These are phyloP conservation scores for Monoplex corrugatus DNA, from an alignment of 2,888 invertebrate species.

Conservation along the genomic window DNA sequence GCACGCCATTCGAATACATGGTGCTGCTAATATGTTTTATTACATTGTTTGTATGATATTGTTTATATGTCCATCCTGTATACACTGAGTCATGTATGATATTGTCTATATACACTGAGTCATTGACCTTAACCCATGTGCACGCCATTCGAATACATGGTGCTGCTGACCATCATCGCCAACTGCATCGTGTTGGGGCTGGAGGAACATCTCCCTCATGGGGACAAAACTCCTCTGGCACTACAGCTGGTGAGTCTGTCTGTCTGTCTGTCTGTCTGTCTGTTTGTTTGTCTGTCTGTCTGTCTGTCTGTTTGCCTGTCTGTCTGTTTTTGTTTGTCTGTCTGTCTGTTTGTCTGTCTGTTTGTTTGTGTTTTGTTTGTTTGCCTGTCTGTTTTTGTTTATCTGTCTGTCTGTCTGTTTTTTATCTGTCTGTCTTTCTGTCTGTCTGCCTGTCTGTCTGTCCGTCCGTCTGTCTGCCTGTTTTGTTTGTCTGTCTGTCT, in stretches of 20 bases:
- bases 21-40: too few species aligned
- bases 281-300: not conserved
- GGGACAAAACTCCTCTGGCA: slow-evolving; percentile 99
- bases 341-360: not conserved
- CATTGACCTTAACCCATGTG: too few species aligned
- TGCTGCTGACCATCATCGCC: slow-evolving; percentile 99
- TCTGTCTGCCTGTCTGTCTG: not conserved
- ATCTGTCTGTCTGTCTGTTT: not conserved
- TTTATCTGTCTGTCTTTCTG: not conserved
- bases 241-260: slow-evolving; percentile 93
- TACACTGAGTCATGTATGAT: too few species aligned
- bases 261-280: not conserved
- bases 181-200: slow-evolving; percentile 99
- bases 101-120: too few species aligned
- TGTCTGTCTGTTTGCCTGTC: not conserved
- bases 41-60: too few species aligned
- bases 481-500: too few species aligned
- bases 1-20: slow-evolving; percentile 99
- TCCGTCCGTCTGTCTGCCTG: not conserved
- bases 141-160: slow-evolving; percentile 99
- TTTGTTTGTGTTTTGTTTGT: not conserved
- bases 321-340: not conserved
- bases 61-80: too few species aligned
- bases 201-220: slow-evolving; percentile 99
- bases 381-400: not conserved